Conservation (phyloP, 2,797 vertebrate species). For the Protonibea diacanthus region DNA sequence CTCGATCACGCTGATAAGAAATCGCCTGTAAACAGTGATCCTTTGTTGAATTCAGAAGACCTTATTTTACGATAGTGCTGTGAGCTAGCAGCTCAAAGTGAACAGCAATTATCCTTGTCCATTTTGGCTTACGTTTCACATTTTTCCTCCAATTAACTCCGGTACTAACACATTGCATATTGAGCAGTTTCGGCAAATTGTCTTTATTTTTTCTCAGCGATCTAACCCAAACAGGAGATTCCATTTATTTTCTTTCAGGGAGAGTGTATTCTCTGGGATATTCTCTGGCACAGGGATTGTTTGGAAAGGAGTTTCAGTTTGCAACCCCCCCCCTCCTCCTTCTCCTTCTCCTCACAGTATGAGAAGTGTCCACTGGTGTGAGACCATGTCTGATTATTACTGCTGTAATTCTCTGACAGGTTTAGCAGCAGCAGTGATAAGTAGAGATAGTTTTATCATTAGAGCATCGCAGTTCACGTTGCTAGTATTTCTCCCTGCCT, state of each 20-base stretch:
- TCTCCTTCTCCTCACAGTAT: conserved; percentile 15
- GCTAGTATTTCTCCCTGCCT: conserved; percentile 45
- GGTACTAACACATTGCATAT: conserved; percentile 59
- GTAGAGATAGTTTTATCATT: conserved; percentile 54
- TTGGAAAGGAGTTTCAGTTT: conserved; percentile 77
- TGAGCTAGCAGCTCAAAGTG: conserved; percentile 55
- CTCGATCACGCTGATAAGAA: conserved; percentile 22
- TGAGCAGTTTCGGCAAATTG: conserved; percentile 72
- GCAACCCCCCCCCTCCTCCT: conserved; percentile 37
- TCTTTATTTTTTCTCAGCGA: conserved; percentile 78
- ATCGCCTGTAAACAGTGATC: conserved; percentile 16
- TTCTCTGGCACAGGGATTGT: conserved; percentile 81
- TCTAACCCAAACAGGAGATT: conserved; percentile 84
- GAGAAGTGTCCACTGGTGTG: conserved; percentile 65
- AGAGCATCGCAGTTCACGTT: conserved; percentile 46
- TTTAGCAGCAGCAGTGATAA: conserved; percentile 56
- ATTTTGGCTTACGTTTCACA: conserved; percentile 72
- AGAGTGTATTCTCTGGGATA: conserved; percentile 83
- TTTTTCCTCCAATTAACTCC: conserved; percentile 72
- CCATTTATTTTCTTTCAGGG: conserved; percentile 83
- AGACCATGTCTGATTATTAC: conserved; percentile 62
- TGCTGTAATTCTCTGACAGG: conserved; percentile 50
- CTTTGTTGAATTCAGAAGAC: conserved; percentile 41
- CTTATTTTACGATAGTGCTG: conserved; percentile 35
- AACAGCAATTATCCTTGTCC: conserved; percentile 70